Base-by-base conservation (phyloP, 2,888 invertebrate genomes). In the Phrixothrix hirtus region DNA sequence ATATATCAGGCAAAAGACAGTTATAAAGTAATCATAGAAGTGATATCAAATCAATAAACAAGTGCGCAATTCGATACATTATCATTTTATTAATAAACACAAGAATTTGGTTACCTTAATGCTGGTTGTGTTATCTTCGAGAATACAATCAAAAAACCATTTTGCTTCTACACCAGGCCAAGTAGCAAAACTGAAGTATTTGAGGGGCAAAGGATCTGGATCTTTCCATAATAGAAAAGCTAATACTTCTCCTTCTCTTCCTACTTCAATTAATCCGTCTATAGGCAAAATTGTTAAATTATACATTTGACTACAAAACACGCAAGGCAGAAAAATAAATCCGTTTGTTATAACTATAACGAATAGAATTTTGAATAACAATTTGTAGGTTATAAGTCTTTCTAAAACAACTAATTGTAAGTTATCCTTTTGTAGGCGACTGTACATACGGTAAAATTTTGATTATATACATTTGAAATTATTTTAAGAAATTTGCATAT, bases 111-210 rank as follows among this genome's bases (percentile, higher is more conserved):
- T 3, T 31, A 67, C 66, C 56, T 63, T 58, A 54, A 72, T 67
- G 15, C 61, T 63, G 0, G 59, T 68, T 42, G 69, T 68, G 1
- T 59, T 67, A 2, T 68, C 69, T 1, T 76, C 73, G 31, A 71
- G 60, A 2, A 80, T 79, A 61, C 88, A 88, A 66, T 87, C 85
- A 60, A 83, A 88, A 42, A 82, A 79, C 78, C 87, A 87, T 64
- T 84, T 85, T 0, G 85, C 85, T 60, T 83, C 82, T 0, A 84
- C 81, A 0, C 79, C 79, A 2, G 78, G 79, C 83, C 87, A 88
- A 0, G 86, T 79, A 9, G 85, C 83, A 58, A 88, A 88, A 67
- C 87, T 85, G 49, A 87, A 81, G 66, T 82, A 85, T 58, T 79
- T 80, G 10, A 88, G 76, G 0, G 78, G 76, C n/a, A 88, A 67